Conservation (phyloP, 1,140 invertebrate genomes). For the Thalassaphorura encarpata region DNA sequence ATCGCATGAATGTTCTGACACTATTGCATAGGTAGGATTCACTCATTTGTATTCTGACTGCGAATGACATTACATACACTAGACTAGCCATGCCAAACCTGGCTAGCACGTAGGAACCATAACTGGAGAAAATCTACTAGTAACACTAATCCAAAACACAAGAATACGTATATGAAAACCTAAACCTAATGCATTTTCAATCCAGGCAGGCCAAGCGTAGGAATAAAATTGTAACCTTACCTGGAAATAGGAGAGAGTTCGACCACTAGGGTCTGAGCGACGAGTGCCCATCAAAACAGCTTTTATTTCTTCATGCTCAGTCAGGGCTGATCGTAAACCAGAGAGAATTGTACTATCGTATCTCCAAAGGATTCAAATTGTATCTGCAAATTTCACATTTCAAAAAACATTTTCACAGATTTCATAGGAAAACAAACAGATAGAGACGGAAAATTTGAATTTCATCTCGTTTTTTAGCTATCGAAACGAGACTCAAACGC, state of each 20-base stretch:
- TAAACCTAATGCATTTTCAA: neutral
- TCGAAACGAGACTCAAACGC: no score
- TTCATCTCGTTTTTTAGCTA: no score
- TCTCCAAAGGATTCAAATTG: slow-evolving; percentile 56
- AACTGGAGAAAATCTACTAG: no score
- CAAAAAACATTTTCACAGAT: no score
- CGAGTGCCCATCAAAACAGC: slow-evolving; percentile 82
- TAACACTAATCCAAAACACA: no score
- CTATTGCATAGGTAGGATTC: neutral
- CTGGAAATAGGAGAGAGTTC: slow-evolving; percentile 54
- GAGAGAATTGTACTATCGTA: slow-evolving; percentile 59
- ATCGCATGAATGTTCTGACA: neutral
- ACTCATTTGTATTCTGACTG: neutral
- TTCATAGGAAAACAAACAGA: no score
- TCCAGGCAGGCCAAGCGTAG: no score
- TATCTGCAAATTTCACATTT: slow-evolving; percentile 44
- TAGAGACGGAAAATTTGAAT: no score
- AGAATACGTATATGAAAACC: neutral
- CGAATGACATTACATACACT: no score
- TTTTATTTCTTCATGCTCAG: slow-evolving; percentile 55
- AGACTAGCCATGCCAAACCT: no score
- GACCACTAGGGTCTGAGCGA: slow-evolving; percentile 67
- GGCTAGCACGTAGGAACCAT: no score
- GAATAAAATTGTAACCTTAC: slow-evolving; percentile 38
- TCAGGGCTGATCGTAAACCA: slow-evolving; percentile 51